Conservation (phyloP, 2,113 vertebrate species). For the Pao palembangensis region DNA sequence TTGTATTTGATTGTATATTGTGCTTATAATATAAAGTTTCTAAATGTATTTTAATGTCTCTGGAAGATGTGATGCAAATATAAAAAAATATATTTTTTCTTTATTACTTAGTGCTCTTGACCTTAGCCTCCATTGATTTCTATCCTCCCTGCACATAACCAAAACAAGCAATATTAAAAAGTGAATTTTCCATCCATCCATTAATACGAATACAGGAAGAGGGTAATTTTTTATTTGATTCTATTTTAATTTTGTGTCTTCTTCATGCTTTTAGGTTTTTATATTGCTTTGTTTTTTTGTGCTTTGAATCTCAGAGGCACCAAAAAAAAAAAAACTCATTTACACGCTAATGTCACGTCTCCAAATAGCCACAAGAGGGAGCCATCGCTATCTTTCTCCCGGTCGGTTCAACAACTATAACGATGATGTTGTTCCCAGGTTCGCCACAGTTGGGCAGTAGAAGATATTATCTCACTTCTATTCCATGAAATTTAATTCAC, state of each 20-base stretch:
- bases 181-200: no score
- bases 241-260: no score
- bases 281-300: background rate
- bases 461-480: background rate
- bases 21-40: slow-evolving; percentile 33
- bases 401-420: background rate
- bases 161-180: no score
- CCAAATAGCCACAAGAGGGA: slow-evolving; percentile 26
- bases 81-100: slow-evolving; percentile 34
- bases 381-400: background rate
- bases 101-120: background rate
- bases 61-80: slow-evolving; percentile 39
- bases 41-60: slow-evolving; percentile 48
- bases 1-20: slow-evolving; percentile 16
- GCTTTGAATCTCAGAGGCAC: background rate
- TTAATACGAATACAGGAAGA: no score
- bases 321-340: background rate
- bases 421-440: slow-evolving; percentile 3
- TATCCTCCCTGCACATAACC: no score
- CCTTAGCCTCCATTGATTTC: background rate
- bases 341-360: background rate
- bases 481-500: no score
- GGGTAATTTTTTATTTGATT: no score
- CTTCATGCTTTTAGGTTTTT: no score
- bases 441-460: slow-evolving; percentile 39